These are phyloP conservation scores for Malurus melanocephalus DNA, from an alignment of 2,113 vertebrate species.

Conservation along the genomic window DNA sequence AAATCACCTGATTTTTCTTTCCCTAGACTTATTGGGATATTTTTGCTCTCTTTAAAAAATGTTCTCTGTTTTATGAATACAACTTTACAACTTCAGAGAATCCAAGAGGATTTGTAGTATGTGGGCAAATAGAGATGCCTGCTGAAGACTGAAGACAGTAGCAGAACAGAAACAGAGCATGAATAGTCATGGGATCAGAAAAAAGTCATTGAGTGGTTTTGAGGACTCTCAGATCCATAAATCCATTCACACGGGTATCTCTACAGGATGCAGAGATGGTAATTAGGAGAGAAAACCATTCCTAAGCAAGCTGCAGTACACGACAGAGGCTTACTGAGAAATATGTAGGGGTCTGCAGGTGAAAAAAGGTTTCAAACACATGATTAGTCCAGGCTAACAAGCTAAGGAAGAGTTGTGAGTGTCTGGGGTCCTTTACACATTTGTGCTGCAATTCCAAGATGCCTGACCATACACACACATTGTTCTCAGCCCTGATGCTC, in stretches of 20 bases:
- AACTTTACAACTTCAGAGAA: background rate
- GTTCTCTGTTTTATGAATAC: background rate
- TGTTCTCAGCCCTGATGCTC: background rate
- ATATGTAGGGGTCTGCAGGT: background rate
- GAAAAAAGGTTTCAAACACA: background rate
- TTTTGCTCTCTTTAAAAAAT: background rate
- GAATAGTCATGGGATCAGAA: background rate
- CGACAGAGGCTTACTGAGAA: background rate
- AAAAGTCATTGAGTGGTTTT: background rate
- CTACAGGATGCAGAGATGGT: background rate
- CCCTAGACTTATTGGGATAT: background rate
- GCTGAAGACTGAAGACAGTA: background rate
- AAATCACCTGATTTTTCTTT: background rate
- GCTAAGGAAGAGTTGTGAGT: background rate
- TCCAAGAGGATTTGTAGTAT: background rate
- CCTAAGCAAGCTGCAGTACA: background rate
- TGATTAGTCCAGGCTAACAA: background rate
- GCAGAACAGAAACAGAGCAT: background rate
- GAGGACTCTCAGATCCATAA: background rate
- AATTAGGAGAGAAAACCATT: background rate
- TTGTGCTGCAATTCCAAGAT: background rate
- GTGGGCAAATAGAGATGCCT: background rate
- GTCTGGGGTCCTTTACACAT: background rate
- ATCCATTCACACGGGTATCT: background rate
- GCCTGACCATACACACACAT: too few relatives aligned